A percentile compares a stretch with the other conserved stretches of the same genome.
Evolutionary conservation across 2,888 invertebrate species (phyloP).

Genomic region (Morpho achilles): DNA sequence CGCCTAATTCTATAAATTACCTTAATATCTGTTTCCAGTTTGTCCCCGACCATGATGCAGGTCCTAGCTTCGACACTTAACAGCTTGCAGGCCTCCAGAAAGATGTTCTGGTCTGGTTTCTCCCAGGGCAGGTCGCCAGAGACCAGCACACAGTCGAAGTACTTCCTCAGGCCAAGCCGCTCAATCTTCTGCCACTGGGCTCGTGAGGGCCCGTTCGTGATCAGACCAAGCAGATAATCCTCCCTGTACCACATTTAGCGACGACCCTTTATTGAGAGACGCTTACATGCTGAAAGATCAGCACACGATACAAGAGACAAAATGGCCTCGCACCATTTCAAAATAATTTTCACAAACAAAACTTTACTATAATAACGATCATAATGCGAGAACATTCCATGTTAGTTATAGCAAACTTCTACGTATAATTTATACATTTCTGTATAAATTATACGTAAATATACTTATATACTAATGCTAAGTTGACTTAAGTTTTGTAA

Average conservation of each 20-base stretch:
- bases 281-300: conserved; percentile 63
- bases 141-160: conserved; percentile 89
- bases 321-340: conserved; percentile 7
- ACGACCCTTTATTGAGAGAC: conserved; percentile 63
- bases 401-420: conserved; percentile 32
- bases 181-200: conserved; percentile 94
- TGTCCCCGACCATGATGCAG: conserved; percentile 93
- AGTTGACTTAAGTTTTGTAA: conserved; percentile 41
- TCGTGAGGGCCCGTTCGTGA: conserved; percentile 92
- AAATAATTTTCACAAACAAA: neutral
- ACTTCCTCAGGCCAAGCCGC: conserved; percentile 82
- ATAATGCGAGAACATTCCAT: conserved; percentile 59
- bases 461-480: conserved; percentile 46
- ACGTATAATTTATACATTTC: conserved; percentile 50
- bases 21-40: conserved; percentile 91
- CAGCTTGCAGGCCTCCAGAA: conserved; percentile 87
- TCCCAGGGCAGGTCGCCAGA: conserved; percentile 92
- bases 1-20: conserved; percentile 39
- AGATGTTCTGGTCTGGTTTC: conserved; percentile 90
- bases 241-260: conserved; percentile 78
- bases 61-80: conserved; percentile 86
- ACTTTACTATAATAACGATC: neutral
- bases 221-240: conserved; percentile 87
- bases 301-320: conserved; percentile 41
- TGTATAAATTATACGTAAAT: conserved; percentile 60